A percentile compares a stretch with the other conserved stretches of the same genome.
These are phyloP conservation scores for Lepidurus arcticus DNA, from an alignment of 1,140 invertebrate species.

Conservation along the genomic window DNA sequence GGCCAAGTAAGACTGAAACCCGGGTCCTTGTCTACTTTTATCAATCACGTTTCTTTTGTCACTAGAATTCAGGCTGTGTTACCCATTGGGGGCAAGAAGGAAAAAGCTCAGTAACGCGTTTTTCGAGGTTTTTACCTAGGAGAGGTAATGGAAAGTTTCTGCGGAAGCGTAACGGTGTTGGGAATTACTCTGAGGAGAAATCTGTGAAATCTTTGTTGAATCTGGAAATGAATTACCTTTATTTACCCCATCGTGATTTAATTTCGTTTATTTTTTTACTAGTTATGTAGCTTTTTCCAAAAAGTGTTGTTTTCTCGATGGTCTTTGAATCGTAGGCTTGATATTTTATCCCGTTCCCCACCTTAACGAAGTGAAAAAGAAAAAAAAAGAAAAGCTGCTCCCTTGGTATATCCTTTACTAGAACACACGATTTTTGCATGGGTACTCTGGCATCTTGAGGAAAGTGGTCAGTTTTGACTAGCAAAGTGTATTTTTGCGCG, in stretches of 20 bases:
- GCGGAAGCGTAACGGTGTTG: constrained; percentile 5
- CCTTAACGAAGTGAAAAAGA: too few relatives aligned
- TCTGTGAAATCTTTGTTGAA: constrained; percentile 16
- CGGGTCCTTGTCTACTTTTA: constrained; percentile 23
- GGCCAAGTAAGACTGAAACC: constrained; percentile 62
- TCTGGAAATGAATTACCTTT: constrained; percentile 22
- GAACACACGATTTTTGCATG: too few relatives aligned
- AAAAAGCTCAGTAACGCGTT: constrained; percentile 66
- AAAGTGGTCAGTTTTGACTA: too few relatives aligned
- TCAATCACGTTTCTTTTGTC: constrained; percentile 40
- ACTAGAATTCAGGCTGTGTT: constrained; percentile 79
- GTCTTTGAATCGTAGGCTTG: too few relatives aligned
- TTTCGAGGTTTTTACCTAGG: not conserved
- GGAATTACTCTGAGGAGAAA: not conserved
- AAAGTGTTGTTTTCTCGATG: too few relatives aligned
- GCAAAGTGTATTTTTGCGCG: too few relatives aligned
- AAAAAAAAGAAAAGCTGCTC: too few relatives aligned
- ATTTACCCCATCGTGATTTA: not conserved
- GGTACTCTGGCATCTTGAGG: too few relatives aligned
- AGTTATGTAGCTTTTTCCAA: not conserved
- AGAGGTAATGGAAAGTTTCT: not conserved
- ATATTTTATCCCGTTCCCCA: too few relatives aligned
- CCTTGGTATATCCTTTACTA: too few relatives aligned
- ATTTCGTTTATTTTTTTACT: constrained; percentile 1
- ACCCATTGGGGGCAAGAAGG: constrained; percentile 77